Conservation (phyloP, 2,113 vertebrate species). For the Varanus salvator region DNA sequence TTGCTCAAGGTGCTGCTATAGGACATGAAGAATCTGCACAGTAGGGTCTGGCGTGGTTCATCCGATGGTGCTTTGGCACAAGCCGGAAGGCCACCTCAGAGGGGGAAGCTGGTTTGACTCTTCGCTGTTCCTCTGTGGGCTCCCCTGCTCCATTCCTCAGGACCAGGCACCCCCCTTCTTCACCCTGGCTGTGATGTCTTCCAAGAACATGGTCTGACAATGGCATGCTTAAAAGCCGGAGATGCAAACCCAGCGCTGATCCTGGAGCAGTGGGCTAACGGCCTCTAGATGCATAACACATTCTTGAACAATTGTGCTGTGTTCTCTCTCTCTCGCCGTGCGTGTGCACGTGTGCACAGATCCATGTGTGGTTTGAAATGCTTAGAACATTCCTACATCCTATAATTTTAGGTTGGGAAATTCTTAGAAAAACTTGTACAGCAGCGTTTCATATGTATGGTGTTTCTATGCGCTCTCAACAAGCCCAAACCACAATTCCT, state of each 20-base stretch:
- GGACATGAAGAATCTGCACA: too few species aligned
- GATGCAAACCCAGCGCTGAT: neutral
- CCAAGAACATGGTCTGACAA: neutral
- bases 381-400: neutral
- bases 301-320: neutral
- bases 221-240: neutral
- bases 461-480: conserved; percentile 37
- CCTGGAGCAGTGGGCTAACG: neutral
- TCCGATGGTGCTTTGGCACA: neutral
- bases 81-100: too few species aligned
- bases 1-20: neutral
- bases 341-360: neutral
- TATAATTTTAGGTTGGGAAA: conserved; percentile 20
- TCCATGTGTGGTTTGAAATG: neutral
- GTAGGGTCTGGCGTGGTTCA: neutral
- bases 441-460: neutral
- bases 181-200: neutral
- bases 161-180: neutral
- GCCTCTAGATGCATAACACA: neutral
- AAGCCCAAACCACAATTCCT: conserved; percentile 19
- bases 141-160: neutral
- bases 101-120: neutral
- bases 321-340: neutral
- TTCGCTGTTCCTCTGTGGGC: neutral
- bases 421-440: conserved; percentile 11